Evolutionary conservation across 1,140 invertebrate genomes (phyloP).

Genomic region (Calosoma granatense): DNA sequence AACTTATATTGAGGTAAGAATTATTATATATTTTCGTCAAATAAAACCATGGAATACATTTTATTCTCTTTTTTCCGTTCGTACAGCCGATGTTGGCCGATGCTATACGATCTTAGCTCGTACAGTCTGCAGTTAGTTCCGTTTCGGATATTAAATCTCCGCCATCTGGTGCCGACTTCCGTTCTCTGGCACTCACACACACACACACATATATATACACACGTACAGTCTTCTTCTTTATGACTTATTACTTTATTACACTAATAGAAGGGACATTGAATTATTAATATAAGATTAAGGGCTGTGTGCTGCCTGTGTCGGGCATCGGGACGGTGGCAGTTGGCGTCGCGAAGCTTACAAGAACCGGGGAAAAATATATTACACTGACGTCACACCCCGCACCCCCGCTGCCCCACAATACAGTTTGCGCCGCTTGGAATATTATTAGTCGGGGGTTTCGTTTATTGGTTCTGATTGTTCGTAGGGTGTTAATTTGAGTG

Average conservation of each 20-base stretch:
- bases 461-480: no score
- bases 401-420: no score
- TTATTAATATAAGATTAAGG: conserved; percentile 37
- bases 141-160: conserved; percentile 30
- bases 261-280: conserved; percentile 36
- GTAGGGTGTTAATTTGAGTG: no score
- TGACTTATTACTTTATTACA: conserved; percentile 37
- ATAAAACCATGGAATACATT: not conserved
- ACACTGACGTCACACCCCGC: not conserved
- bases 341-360: not conserved
- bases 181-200: not conserved
- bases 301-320: not conserved
- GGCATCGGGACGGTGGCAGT: not conserved
- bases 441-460: no score
- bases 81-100: not conserved
- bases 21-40: no score
- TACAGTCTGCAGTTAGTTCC: not conserved
- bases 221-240: conserved; percentile 26
- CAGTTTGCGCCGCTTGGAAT: no score
- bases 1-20: no score
- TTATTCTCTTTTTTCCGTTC: not conserved
- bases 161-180: conserved; percentile 25
- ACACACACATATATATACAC: no score
- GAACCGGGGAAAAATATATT: not conserved
- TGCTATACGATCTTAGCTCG: not conserved